phyloP scores from a whole-genome alignment of 23 tunicate genomes.

The Corella eumyota region DNA sequence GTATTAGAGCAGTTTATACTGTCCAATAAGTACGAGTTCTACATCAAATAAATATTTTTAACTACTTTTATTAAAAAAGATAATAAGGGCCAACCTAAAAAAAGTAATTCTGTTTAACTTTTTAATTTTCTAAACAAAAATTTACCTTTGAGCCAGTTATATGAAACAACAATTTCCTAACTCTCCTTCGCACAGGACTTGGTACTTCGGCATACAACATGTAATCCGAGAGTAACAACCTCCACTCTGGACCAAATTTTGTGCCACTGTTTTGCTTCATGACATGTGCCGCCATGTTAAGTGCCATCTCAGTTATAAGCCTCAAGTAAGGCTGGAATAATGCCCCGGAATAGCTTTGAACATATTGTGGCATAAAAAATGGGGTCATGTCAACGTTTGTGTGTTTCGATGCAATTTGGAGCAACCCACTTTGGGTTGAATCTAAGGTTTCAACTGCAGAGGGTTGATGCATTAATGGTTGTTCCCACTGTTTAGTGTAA shows the following conservation, averaged over 20 bases:
- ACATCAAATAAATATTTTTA: too few species aligned
- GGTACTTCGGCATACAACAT: slow-evolving; percentile 76
- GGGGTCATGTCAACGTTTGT: slow-evolving; percentile 57
- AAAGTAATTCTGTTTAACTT: too few species aligned
- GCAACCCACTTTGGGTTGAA: slow-evolving; percentile 5
- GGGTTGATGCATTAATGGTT: slow-evolving; percentile 1
- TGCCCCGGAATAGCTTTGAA: slow-evolving; percentile 53
- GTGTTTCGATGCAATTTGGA: slow-evolving; percentile 12
- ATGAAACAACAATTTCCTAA: slow-evolving; percentile 49
- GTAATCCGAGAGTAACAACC: slow-evolving; percentile 50
- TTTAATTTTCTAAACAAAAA: background rate
- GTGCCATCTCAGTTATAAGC: slow-evolving; percentile 70
- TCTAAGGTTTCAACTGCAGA: too few species aligned
- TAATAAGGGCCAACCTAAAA: too few species aligned
- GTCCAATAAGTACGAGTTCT: too few species aligned
- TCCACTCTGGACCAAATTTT: slow-evolving; percentile 24
- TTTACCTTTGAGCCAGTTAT: slow-evolving; percentile 56
- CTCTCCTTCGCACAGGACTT: slow-evolving; percentile 40
- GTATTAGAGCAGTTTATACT: too few species aligned
- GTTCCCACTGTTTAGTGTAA: slow-evolving; percentile 49
- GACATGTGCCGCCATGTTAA: slow-evolving; percentile 64
- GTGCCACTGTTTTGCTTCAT: slow-evolving; percentile 18
- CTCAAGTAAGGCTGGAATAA: slow-evolving; percentile 58
- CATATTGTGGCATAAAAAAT: slow-evolving; percentile 56
- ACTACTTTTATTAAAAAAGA: too few species aligned